Conservation (phyloP, 2,888 invertebrate species). For the Macrophya alboannulata region DNA sequence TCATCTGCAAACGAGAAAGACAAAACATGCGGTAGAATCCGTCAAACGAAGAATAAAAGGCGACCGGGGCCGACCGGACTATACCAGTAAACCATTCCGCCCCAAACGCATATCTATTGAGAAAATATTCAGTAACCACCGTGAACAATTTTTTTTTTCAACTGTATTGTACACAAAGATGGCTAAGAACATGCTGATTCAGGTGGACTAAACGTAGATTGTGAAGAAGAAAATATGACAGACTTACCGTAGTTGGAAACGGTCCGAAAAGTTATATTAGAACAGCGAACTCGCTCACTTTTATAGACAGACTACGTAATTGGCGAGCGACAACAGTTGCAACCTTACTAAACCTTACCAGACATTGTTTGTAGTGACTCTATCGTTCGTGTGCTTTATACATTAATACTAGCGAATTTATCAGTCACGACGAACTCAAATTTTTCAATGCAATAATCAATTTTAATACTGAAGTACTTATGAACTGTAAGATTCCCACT, state of each 20-base stretch:
- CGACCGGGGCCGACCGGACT: not conserved
- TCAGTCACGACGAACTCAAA: no score
- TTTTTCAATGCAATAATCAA: no score
- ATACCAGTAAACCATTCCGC: not conserved
- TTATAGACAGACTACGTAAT: slow-evolving; percentile 1
- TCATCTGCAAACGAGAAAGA: not conserved
- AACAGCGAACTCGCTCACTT: not conserved
- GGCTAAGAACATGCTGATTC: not conserved
- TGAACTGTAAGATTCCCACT: no score
- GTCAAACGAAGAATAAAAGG: not conserved
- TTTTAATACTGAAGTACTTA: no score
- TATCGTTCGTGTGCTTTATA: no score
- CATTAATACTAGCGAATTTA: no score
- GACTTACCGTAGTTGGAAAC: not conserved
- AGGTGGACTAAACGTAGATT: not conserved
- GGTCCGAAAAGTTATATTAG: not conserved
- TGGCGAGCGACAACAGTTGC: slow-evolving; percentile 1
- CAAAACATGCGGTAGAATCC: not conserved
- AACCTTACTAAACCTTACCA: not conserved
- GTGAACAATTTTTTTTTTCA: not conserved
- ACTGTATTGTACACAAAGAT: not conserved
- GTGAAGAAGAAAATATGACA: not conserved
- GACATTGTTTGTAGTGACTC: no score
- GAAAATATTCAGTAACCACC: not conserved
- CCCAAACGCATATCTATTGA: not conserved